A percentile compares a stretch with the other conserved stretches of the same genome.
Conservation (phyloP, 2,797 vertebrate genomes). For the Dryobates pubescens region DNA sequence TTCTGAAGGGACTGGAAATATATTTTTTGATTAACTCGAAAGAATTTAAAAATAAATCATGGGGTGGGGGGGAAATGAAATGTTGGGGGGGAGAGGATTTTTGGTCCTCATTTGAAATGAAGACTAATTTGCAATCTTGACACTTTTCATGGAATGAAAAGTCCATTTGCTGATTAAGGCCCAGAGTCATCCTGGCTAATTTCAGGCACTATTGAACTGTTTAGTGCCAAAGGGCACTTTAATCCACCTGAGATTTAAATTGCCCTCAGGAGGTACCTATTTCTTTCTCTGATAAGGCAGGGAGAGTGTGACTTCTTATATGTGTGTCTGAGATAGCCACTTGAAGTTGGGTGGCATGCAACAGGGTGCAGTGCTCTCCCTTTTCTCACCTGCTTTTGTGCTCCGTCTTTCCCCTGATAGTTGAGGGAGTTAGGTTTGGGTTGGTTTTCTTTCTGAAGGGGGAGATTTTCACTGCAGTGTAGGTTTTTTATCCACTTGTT, state of each 20-base stretch:
- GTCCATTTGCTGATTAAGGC: conserved; percentile 72
- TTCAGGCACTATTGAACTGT: conserved; percentile 60
- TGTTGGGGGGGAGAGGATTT: neutral
- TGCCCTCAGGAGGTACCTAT: conserved; percentile 38
- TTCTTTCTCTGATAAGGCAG: conserved; percentile 14
- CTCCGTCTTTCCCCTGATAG: neutral
- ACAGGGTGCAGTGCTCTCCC: neutral
- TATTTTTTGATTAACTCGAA: conserved; percentile 59
- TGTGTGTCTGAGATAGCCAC: neutral
- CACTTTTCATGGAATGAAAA: conserved; percentile 59
- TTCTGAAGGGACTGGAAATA: conserved; percentile 44
- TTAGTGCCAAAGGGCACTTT: conserved; percentile 53
- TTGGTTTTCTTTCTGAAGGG: neutral
- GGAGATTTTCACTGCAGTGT: neutral
- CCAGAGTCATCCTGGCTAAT: conserved; percentile 26
- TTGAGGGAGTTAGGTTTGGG: neutral
- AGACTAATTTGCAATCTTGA: conserved; percentile 71
- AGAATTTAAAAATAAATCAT: conserved; percentile 63
- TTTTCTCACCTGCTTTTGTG: neutral
- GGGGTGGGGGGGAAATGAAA: conserved; percentile 2
- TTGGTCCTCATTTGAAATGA: conserved; percentile 49
- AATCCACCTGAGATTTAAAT: conserved; percentile 59
- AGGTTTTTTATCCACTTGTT: neutral
- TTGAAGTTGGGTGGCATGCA: neutral
- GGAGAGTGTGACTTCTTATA: neutral